Evolutionary conservation across 2,888 invertebrate species (phyloP).

Genomic region (Augochlorella aurata): DNA sequence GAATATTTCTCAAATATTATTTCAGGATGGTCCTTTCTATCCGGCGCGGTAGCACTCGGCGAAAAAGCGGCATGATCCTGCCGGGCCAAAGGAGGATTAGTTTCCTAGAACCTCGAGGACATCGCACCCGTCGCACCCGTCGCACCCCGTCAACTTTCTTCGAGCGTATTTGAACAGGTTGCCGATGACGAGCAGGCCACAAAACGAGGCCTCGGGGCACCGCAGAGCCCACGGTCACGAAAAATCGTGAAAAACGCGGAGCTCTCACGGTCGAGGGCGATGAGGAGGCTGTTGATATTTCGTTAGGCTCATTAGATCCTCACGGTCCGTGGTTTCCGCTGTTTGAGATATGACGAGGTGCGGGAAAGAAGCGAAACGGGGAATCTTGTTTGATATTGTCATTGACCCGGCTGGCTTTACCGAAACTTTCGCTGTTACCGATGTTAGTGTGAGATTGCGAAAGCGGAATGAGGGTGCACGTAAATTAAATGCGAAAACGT

Average conservation of each 20-base stretch:
- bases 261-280: slow-evolving; percentile 16
- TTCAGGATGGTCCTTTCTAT: slow-evolving; percentile 63
- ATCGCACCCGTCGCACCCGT: slow-evolving; percentile 2
- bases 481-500: not conserved
- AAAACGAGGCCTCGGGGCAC: slow-evolving; percentile 16
- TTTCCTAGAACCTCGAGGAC: slow-evolving; percentile 40
- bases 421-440: not conserved
- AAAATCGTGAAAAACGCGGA: slow-evolving; percentile 20
- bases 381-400: not conserved
- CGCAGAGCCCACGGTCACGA: not conserved
- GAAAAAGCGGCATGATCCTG: slow-evolving; percentile 37
- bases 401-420: not conserved
- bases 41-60: slow-evolving; percentile 29
- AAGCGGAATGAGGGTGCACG: not conserved
- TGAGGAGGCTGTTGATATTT: slow-evolving; percentile 36
- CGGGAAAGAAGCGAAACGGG: not conserved
- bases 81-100: slow-evolving; percentile 50
- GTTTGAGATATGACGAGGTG: not conserved
- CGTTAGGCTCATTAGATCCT: slow-evolving; percentile 33
- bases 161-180: slow-evolving; percentile 59
- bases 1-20: slow-evolving; percentile 71
- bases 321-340: not conserved
- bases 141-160: slow-evolving; percentile 38
- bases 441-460: not conserved
- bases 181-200: slow-evolving; percentile 28